Evolutionary conservation across 30 jellyfish, hydroid and myxozoan genomes (phyloP).

Genomic region (Chrysaora quinquecirrha): DNA sequence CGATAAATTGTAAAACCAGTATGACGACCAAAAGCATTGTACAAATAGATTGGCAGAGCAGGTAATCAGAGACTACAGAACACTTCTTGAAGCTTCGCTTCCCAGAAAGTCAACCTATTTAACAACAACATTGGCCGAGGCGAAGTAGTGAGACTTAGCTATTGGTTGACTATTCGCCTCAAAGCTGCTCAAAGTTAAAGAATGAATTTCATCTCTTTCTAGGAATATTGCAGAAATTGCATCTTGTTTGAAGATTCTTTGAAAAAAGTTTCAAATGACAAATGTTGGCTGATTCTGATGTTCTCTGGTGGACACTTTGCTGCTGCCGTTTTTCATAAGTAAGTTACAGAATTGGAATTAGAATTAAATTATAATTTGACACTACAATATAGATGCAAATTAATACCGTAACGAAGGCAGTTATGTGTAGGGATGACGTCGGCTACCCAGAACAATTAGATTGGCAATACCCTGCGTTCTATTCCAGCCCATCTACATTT

Average conservation of each 20-base stretch:
- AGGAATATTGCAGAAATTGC: conserved; percentile 48
- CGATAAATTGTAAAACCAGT: no score
- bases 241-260: conserved; percentile 20
- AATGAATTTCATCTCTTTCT: neutral
- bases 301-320: conserved; percentile 98
- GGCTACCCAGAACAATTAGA: no score
- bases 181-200: neutral
- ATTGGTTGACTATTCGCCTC: neutral
- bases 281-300: conserved; percentile 77
- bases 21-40: no score
- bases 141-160: no score
- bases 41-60: neutral
- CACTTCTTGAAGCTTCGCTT: neutral
- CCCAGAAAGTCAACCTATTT: no score
- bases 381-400: no score
- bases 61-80: neutral
- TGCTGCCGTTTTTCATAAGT: conserved; percentile 94
- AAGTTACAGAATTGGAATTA: conserved; percentile 16
- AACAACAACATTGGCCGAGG: no score
- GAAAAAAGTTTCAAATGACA: conserved; percentile 16
- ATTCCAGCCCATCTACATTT: no score
- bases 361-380: no score
- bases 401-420: no score
- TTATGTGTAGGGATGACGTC: no score
- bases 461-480: no score